These are phyloP conservation scores for Poeciliopsis prolifica DNA, from an alignment of 2,113 vertebrate species.

Conservation along the genomic window DNA sequence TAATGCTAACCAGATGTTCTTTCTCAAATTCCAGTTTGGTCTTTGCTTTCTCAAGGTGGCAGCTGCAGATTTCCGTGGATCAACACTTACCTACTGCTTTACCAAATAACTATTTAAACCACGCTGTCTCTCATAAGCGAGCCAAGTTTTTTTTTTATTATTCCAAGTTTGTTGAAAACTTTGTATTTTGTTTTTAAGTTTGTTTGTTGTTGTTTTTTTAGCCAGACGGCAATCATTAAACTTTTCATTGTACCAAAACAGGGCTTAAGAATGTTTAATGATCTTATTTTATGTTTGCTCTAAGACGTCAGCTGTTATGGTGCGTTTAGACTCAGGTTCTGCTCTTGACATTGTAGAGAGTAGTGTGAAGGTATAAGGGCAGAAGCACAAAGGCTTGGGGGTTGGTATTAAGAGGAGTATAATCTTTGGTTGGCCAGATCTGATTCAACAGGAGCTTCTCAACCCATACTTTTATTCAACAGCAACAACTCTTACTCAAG, in stretches of 20 bases:
- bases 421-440: no score
- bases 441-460: no score
- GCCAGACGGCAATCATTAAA: not conserved
- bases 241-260: not conserved
- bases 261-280: not conserved
- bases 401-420: no score
- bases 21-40: slow-evolving; percentile 31
- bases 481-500: no score
- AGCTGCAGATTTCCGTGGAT: slow-evolving; percentile 36
- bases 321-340: no score
- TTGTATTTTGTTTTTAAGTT: no score
- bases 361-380: no score
- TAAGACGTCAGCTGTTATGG: not conserved
- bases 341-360: no score
- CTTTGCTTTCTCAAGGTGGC: slow-evolving; percentile 48
- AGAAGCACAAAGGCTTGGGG: no score
- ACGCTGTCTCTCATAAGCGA: not conserved
- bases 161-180: no score
- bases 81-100: not conserved
- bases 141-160: not conserved
- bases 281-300: not conserved
- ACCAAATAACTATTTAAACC: slow-evolving; percentile 31
- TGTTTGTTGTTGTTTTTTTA: not conserved
- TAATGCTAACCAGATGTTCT: slow-evolving; percentile 70
- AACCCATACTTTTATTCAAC: no score